Percentiles rank a stretch among this genome's conserved stretches.
Evolutionary conservation across 2,888 invertebrate species (phyloP).

Genomic region (Eupithecia subfuscata): DNA sequence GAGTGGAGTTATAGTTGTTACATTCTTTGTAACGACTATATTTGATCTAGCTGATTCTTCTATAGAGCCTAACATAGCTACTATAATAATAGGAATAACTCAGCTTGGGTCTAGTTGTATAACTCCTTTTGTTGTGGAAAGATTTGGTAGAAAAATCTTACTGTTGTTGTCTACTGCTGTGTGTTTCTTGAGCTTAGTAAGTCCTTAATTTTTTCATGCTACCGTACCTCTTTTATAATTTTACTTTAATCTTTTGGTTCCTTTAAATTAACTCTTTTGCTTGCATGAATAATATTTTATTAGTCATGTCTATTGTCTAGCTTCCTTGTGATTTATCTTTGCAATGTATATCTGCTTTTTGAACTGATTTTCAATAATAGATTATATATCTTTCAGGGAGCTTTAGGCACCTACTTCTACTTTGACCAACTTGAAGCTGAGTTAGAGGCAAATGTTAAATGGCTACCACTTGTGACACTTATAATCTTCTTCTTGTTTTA

Average conservation of each 20-base stretch:
- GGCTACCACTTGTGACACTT: slow-evolving; percentile 57
- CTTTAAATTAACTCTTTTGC: too few species aligned
- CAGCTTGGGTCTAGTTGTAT: slow-evolving; percentile 54
- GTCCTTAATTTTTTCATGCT: slow-evolving; percentile 29
- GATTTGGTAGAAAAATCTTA: slow-evolving; percentile 55
- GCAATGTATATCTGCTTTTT: background rate
- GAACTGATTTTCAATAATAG: background rate
- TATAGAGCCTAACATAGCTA: slow-evolving; percentile 55
- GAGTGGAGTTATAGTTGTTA: slow-evolving; percentile 56
- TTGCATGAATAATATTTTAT: too few species aligned
- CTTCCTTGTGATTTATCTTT: background rate
- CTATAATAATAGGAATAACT: slow-evolving; percentile 59
- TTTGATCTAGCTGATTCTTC: slow-evolving; percentile 58
- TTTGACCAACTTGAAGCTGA: slow-evolving; percentile 41
- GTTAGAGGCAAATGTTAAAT: slow-evolving; percentile 44
- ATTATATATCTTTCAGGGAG: slow-evolving; percentile 45
- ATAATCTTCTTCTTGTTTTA: slow-evolving; percentile 57
- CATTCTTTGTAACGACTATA: slow-evolving; percentile 57
- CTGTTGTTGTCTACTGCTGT: slow-evolving; percentile 55
- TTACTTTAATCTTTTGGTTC: background rate
- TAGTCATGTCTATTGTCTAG: background rate
- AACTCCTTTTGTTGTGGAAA: slow-evolving; percentile 60
- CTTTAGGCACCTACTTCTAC: slow-evolving; percentile 58
- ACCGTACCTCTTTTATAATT: background rate
- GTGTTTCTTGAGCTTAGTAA: slow-evolving; percentile 60